Conservation (phyloP, 30 jellyfish, hydroid and myxozoan species). For the Sanderia malayensis region DNA sequence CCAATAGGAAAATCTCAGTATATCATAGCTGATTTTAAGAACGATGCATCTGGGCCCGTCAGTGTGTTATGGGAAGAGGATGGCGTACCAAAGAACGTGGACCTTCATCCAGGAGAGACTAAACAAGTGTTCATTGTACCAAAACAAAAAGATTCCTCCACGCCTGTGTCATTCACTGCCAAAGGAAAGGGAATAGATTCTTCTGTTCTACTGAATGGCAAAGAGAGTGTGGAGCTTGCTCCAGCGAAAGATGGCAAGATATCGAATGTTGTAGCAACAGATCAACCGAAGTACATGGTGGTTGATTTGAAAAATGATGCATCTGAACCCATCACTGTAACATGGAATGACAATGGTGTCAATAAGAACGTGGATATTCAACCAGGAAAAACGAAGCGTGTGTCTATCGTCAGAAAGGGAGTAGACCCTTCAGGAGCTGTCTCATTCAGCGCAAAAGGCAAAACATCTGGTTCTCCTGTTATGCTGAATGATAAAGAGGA, state of each 20-base stretch:
- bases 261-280: slow-evolving; percentile 23
- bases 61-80: slow-evolving; percentile 31
- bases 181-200: not conserved
- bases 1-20: slow-evolving; percentile 15
- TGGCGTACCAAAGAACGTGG: not conserved
- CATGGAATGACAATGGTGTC: slow-evolving; percentile 34
- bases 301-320: slow-evolving; percentile 40
- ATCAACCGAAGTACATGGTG: slow-evolving; percentile 17
- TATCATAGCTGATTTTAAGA: slow-evolving; percentile 5
- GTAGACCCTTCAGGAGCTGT: slow-evolving; percentile 13
- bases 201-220: not conserved
- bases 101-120: slow-evolving; percentile 12
- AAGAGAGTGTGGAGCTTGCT: not conserved
- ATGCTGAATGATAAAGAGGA: slow-evolving; percentile 9
- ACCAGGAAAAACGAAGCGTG: slow-evolving; percentile 2
- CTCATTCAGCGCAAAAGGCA: slow-evolving; percentile 20
- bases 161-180: slow-evolving; percentile 3
- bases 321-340: slow-evolving; percentile 25
- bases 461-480: slow-evolving; percentile 2
- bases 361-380: not conserved
- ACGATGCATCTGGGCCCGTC: slow-evolving; percentile 37
- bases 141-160: not conserved
- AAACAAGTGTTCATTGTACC: not conserved
- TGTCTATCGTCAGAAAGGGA: not conserved
- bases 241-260: slow-evolving; percentile 10